Percentiles rank a stretch among this genome's conserved stretches.
These are phyloP conservation scores for Argyresthia albistria DNA, from an alignment of 2,888 invertebrate species.

Conservation along the genomic window DNA sequence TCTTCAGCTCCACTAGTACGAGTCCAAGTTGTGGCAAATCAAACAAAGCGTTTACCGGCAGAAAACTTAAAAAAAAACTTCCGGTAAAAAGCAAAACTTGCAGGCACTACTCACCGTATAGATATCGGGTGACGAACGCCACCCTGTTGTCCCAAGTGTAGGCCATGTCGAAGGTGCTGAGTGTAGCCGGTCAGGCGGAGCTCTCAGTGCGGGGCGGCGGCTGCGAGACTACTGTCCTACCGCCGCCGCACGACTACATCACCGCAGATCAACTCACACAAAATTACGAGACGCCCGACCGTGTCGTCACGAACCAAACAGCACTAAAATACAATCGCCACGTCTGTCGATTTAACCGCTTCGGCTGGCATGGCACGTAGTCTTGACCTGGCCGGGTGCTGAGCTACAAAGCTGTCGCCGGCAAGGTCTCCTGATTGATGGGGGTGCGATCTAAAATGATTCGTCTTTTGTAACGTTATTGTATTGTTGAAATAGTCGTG, in stretches of 20 bases:
- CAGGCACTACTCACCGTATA: slow-evolving; percentile 85
- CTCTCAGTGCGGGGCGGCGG: slow-evolving; percentile 29
- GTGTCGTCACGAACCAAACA: slow-evolving; percentile 3
- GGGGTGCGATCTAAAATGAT: slow-evolving; percentile 4
- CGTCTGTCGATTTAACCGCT: slow-evolving; percentile 9
- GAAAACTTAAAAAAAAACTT: not conserved
- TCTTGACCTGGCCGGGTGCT: slow-evolving; percentile 2
- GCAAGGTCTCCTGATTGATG: slow-evolving; percentile 5
- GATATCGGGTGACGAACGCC: slow-evolving; percentile 84
- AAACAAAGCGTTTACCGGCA: too few relatives aligned
- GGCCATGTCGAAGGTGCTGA: slow-evolving; percentile 67
- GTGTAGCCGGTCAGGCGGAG: not conserved
- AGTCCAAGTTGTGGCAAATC: too few relatives aligned
- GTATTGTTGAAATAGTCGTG: not conserved
- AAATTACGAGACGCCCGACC: not conserved
- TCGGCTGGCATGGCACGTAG: slow-evolving; percentile 7
- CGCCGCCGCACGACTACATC: slow-evolving; percentile 21
- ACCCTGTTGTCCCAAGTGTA: slow-evolving; percentile 90
- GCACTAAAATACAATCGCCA: not conserved
- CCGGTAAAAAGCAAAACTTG: not conserved
- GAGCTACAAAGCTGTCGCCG: not conserved
- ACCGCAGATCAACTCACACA: not conserved
- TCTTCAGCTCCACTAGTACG: too few relatives aligned
- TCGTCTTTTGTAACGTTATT: slow-evolving; percentile 3
- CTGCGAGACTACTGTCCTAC: slow-evolving; percentile 32